Conservation (phyloP, 1,140 invertebrate species). For the Lucilia cuprina region DNA sequence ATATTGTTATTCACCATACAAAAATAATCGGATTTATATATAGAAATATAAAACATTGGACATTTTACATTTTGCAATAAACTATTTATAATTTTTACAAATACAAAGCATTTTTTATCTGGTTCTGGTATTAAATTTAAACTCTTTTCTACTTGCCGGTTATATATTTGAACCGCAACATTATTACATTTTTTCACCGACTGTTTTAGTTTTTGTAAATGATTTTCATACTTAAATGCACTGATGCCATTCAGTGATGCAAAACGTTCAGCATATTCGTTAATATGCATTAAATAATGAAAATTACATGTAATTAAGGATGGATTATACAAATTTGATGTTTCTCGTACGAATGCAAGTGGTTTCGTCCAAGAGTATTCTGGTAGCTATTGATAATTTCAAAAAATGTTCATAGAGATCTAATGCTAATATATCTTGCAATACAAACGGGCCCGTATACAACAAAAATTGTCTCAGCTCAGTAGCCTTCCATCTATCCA, state of each 20-base stretch:
- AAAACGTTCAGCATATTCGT: background rate
- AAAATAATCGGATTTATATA: too few species aligned
- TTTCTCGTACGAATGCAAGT: background rate
- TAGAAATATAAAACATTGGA: too few species aligned
- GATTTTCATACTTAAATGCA: too few species aligned
- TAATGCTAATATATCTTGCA: slow-evolving; percentile 33
- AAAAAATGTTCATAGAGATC: slow-evolving; percentile 19
- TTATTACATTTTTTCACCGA: too few species aligned
- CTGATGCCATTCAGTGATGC: too few species aligned
- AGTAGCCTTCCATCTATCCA: slow-evolving; percentile 1
- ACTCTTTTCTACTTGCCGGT: too few species aligned
- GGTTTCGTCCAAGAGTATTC: background rate
- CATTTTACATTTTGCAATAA: background rate
- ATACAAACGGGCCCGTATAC: slow-evolving; percentile 39
- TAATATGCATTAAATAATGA: background rate
- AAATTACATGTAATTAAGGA: background rate
- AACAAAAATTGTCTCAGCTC: slow-evolving; percentile 42
- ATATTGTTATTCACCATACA: background rate
- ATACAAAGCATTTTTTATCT: background rate
- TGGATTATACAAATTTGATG: background rate
- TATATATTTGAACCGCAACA: too few species aligned
- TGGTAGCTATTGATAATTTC: background rate
- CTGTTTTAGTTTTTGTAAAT: too few species aligned
- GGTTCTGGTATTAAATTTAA: too few species aligned
- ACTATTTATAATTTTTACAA: background rate